A percentile compares a stretch with the other conserved stretches of the same genome.
Evolutionary conservation across 2,797 vertebrate species (phyloP).

Genomic region (Leuciscus waleckii): DNA sequence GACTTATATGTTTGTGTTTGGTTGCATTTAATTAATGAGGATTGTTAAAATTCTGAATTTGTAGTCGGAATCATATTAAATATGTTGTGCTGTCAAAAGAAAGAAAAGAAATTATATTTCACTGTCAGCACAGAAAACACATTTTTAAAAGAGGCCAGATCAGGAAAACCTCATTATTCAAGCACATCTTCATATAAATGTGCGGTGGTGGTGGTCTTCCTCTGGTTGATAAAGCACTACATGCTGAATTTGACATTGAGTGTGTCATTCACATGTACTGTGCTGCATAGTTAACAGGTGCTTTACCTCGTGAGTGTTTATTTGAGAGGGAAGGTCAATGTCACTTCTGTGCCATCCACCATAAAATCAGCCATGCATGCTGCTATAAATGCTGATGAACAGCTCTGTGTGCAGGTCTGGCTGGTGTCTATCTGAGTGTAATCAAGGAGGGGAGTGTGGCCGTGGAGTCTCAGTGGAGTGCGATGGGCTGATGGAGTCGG

Average conservation of each 20-base stretch:
- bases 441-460: constrained; percentile 48
- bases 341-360: constrained; percentile 30
- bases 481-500: constrained; percentile 37
- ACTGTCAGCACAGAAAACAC: background rate
- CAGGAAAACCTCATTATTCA: constrained; percentile 7
- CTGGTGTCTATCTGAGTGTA: constrained; percentile 39
- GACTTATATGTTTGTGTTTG: constrained; percentile 6
- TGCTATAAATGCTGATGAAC: constrained; percentile 45
- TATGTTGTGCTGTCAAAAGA: background rate
- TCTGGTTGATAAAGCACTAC: constrained; percentile 10
- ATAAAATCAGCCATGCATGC: constrained; percentile 55
- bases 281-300: constrained; percentile 49
- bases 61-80: background rate
- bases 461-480: background rate
- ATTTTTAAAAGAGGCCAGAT: background rate
- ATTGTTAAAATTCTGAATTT: background rate
- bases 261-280: constrained; percentile 46
- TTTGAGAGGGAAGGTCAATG: constrained; percentile 54
- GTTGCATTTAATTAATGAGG: constrained; percentile 3
- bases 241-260: constrained; percentile 48
- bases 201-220: background rate
- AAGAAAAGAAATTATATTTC: background rate
- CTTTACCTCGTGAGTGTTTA: constrained; percentile 40
- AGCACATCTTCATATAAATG: background rate
- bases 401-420: constrained; percentile 36